Base-by-base conservation (phyloP, 2,797 vertebrate genomes). In the Gymnocypris eckloni region DNA sequence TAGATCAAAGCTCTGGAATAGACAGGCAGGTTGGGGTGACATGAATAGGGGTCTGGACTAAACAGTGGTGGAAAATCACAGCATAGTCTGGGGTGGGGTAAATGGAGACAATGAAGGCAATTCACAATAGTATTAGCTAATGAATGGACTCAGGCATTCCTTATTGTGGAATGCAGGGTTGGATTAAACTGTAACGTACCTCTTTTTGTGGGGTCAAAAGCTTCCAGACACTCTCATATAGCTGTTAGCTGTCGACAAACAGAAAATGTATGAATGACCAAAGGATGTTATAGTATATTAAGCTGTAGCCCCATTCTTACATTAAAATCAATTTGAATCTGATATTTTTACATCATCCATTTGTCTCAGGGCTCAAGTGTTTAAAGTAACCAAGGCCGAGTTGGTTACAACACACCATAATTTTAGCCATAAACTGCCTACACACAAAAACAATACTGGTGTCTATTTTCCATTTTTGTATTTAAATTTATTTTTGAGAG, bases 111-210 rank as follows among this genome's bases (percentile, higher is more conserved):
- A 82, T 66, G 80, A 81, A 33, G 66, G 33, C 79, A 75, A 75
- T 79, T 75, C 72, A 85, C 82, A 89, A 79, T 69, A 79, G 79
- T 43, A 87, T 87, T 82, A 85, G 41, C 54, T 37, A 56, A 82
- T 85, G 48, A 82, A 70, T 41, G 18, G 69, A 84, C 48, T 66
- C 45, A 59, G 50, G 52, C 41, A 81, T 83, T 86, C 86, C 77
- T 79, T 54, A 79, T 67, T 85, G 54, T 87, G 82, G 59, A 88
- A 86, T 86, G 37, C 69, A 78, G 43, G 33, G 25, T 48, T 83
- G 56, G 37, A 87, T 85, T 85, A 85, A 82, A 79, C 72, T 73
- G 73, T 85, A 87, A 59, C 86, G 73, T 69, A 52, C 7, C 61
- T 76, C 45, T 61, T 43, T 43, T 70, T 72, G 43, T 33, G 33